Evolutionary conservation across 2,113 vertebrate species (phyloP).

Genomic region (Chloropsis cyanopogon): DNA sequence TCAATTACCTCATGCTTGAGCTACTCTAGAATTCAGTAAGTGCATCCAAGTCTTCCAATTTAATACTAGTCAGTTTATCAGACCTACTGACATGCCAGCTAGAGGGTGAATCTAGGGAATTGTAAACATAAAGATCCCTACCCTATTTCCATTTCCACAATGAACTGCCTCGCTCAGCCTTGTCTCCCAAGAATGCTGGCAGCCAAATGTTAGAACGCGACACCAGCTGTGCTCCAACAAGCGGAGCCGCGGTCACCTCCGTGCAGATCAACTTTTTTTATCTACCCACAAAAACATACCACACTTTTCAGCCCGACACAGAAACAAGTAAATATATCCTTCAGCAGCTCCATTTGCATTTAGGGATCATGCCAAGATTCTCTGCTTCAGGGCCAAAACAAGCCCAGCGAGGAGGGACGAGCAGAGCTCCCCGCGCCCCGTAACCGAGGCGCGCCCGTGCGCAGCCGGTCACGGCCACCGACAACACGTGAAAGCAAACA

Average conservation of each 20-base stretch:
- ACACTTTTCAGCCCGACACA: accelerated
- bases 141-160: neutral
- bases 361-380: neutral
- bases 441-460: accelerated
- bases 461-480: neutral
- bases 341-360: neutral
- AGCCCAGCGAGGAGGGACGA: accelerated
- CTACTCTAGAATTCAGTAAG: neutral
- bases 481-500: neutral
- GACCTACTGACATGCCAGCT: neutral
- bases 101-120: neutral
- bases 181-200: accelerated
- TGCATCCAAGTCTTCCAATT: neutral
- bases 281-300: neutral
- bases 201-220: neutral
- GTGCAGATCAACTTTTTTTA: neutral
- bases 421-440: neutral
- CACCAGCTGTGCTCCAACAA: neutral
- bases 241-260: neutral
- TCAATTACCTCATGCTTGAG: neutral
- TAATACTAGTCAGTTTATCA: neutral
- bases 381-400: neutral
- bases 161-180: neutral
- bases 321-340: neutral
- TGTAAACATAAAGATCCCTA: neutral